Evolutionary conservation across 2,888 invertebrate genomes (phyloP).

Genomic region (Leptinotarsa haldemani): DNA sequence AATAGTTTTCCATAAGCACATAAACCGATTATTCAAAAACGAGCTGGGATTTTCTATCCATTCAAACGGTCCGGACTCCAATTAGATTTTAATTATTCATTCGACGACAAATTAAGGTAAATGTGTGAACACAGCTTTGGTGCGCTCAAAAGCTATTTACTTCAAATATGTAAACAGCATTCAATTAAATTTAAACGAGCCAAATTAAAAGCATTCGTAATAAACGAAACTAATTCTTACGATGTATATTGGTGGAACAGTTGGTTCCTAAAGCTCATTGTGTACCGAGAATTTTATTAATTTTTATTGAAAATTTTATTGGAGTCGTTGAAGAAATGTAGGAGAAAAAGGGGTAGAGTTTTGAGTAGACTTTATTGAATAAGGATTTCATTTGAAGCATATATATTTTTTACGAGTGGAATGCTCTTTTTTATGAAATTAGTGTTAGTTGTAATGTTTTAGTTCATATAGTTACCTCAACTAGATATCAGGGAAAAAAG

Average conservation of each 20-base stretch:
- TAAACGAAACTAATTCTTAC: slow-evolving; percentile 30
- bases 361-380: too few species aligned
- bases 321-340: not conserved
- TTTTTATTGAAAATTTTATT: not conserved
- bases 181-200: slow-evolving; percentile 40
- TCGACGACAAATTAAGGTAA: slow-evolving; percentile 29
- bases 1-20: not conserved
- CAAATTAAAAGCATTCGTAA: slow-evolving; percentile 33
- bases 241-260: slow-evolving; percentile 25
- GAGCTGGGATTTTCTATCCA: not conserved
- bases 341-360: not conserved
- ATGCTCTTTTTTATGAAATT: too few species aligned
- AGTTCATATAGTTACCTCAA: too few species aligned
- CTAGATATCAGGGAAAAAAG: too few species aligned
- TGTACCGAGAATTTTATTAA: not conserved
- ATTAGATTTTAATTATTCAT: slow-evolving; percentile 29
- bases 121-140: slow-evolving; percentile 28
- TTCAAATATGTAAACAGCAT: slow-evolving; percentile 33
- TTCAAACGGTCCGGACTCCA: slow-evolving; percentile 10
- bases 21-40: slow-evolving; percentile 13
- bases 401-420: too few species aligned
- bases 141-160: slow-evolving; percentile 21
- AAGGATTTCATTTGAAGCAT: too few species aligned
- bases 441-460: too few species aligned
- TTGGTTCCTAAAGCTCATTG: slow-evolving; percentile 5